phyloP scores from a whole-genome alignment of 2,888 invertebrate genomes.

The Xanthorhoe designata region DNA sequence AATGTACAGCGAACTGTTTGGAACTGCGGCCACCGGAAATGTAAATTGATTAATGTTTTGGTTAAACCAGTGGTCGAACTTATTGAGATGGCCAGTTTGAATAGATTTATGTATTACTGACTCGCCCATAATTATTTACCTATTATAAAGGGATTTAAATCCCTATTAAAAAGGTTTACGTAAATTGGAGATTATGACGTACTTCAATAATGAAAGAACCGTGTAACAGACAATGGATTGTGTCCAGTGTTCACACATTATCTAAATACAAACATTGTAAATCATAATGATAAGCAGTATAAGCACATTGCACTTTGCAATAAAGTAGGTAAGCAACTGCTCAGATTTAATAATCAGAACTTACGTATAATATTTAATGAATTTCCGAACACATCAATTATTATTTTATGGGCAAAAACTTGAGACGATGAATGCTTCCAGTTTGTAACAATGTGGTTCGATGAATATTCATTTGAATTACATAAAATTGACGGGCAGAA shows the following conservation, averaged over 20 bases:
- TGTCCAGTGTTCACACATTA: conserved; percentile 49
- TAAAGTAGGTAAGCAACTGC: conserved; percentile 21
- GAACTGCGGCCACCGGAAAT: conserved; percentile 21
- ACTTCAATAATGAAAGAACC: conserved; percentile 51
- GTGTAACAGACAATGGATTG: conserved; percentile 53
- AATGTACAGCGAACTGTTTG: conserved; percentile 21
- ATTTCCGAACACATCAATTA: conserved; percentile 13
- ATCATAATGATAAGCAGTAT: conserved; percentile 69
- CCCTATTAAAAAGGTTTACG: no score
- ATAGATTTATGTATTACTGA: background rate
- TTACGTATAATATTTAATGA: conserved; percentile 25
- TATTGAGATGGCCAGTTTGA: background rate
- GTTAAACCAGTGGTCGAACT: conserved; percentile 16
- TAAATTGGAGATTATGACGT: conserved; percentile 27
- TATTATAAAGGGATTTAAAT: no score
- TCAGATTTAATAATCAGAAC: conserved; percentile 31
- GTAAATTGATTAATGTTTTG: conserved; percentile 23
- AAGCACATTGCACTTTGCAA: conserved; percentile 47
- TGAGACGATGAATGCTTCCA: conserved; percentile 12
- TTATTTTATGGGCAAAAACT: conserved; percentile 28
- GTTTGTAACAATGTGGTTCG: conserved; percentile 21
- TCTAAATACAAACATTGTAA: conserved; percentile 33
- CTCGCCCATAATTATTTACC: no score
- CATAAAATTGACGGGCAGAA: conserved; percentile 19
- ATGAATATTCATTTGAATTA: conserved; percentile 31